These are phyloP conservation scores for Nematolebias whitei DNA, from an alignment of 2,113 vertebrate genomes.

Conservation along the genomic window DNA sequence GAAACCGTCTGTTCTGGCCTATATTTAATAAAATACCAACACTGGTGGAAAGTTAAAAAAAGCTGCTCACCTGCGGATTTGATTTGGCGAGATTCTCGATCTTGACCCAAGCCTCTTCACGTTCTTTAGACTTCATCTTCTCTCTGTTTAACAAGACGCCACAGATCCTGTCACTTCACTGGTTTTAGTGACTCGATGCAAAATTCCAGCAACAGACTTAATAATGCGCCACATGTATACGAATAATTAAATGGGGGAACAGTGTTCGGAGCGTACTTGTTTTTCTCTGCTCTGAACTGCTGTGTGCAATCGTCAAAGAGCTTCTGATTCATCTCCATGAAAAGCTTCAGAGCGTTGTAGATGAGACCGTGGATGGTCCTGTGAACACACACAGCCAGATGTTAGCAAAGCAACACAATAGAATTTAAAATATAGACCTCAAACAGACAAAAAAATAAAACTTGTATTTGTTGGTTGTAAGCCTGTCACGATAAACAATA, in stretches of 20 bases:
- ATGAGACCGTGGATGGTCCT: constrained; percentile 99
- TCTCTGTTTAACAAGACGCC: constrained; percentile 81
- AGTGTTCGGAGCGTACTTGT: constrained; percentile 82
- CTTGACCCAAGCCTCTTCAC: constrained; percentile 98
- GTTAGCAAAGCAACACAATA: not conserved
- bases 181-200: constrained; percentile 2
- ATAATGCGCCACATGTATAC: not conserved
- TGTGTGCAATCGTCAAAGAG: constrained; percentile 98
- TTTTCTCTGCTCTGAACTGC: constrained; percentile 98
- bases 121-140: constrained; percentile 96
- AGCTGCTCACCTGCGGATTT: constrained; percentile 90
- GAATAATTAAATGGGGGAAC: not conserved
- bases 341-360: constrained; percentile 98
- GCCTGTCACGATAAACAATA: too few species aligned
- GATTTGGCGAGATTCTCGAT: constrained; percentile 98
- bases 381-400: constrained; percentile 9
- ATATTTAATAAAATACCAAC: not conserved
- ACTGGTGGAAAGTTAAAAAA: not conserved
- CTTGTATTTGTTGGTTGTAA: too few species aligned
- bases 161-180: constrained; percentile 15
- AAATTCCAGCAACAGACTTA: not conserved
- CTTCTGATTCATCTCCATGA: constrained; percentile 99
- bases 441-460: too few species aligned
- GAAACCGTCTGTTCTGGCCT: too few species aligned
- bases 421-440: not conserved